Base-by-base conservation (phyloP, 2,888 invertebrate genomes). In the Oscheius sp. region DNA sequence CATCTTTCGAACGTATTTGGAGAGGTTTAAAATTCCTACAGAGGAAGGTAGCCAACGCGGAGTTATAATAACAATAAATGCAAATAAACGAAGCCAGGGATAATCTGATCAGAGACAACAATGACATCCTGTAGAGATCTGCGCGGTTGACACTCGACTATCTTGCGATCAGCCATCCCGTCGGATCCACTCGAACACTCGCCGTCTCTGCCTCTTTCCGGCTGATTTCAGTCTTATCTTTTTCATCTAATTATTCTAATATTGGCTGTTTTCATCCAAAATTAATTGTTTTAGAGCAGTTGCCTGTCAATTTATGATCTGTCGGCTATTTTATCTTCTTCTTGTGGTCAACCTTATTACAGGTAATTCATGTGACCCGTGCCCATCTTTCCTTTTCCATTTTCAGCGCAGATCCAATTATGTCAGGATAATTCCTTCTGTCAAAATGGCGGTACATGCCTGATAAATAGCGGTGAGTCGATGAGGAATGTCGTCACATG, bases 361-460 rank as follows among this genome's bases (percentile, higher is more conserved):
- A 25, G 55, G 55, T 25, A 55, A 49, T 16, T 3, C n/a, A n/a
- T n/a, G n/a, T n/a, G n/a, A n/a, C n/a, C n/a, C n/a, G n/a, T n/a
- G n/a, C n/a, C 2, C 21, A 18, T 55, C 6, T 55, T 2, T 21
- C 6, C 55, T 55, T 55, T 55, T 21, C 55, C 25, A 49, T 6
- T 25, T 55, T 23, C 21, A 55, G 55, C 23, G 3, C 56, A 56
- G 16, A 25, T 27, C 12, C 25, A 13, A 7, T 27, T 23, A 7
- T 59, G 70, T 23, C 23, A 23, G 21, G 69, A 69, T n/a, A 6
- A 18, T 12, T 18, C 12, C 0, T 71, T 45, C 18, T 71, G 71
- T 43, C 41, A 52, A 53, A 71, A 71, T 63, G 71, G 71, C n/a
- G 71, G 71, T 9, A 71, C 63, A 49, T 71, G 71, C 29, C 16